Conservation (phyloP, 2,113 vertebrate species). For the Machaerirhynchus nigripectus region DNA sequence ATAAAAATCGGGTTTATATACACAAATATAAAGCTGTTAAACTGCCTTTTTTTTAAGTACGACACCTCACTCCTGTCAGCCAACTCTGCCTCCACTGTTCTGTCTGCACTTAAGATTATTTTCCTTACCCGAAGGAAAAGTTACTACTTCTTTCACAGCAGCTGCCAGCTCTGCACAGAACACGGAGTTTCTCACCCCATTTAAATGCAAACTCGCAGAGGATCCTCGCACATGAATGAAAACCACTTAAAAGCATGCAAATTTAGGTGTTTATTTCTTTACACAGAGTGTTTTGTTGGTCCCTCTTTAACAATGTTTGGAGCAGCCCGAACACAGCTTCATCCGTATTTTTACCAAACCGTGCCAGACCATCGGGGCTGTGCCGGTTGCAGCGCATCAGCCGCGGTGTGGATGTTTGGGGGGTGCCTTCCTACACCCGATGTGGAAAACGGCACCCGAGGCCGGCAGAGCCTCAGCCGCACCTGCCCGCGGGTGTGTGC, state of each 20-base stretch:
- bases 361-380: accelerated
- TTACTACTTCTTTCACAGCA: accelerated
- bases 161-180: background rate
- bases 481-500: background rate
- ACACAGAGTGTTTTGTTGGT: accelerated
- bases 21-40: background rate
- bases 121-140: background rate
- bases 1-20: background rate
- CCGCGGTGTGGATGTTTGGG: accelerated
- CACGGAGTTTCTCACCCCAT: background rate
- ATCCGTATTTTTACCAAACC: background rate
- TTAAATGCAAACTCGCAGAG: background rate
- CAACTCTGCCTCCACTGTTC: background rate
- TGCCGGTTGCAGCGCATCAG: accelerated
- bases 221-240: background rate
- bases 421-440: background rate
- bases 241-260: background rate
- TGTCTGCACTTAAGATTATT: background rate
- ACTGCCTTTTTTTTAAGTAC: background rate
- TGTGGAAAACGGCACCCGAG: accelerated
- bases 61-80: background rate
- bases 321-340: background rate
- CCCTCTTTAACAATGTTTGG: background rate
- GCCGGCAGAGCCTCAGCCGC: background rate
- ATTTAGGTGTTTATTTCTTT: background rate